Base-by-base conservation (phyloP, 2,797 vertebrate species). In the Chloroceryle inda region DNA sequence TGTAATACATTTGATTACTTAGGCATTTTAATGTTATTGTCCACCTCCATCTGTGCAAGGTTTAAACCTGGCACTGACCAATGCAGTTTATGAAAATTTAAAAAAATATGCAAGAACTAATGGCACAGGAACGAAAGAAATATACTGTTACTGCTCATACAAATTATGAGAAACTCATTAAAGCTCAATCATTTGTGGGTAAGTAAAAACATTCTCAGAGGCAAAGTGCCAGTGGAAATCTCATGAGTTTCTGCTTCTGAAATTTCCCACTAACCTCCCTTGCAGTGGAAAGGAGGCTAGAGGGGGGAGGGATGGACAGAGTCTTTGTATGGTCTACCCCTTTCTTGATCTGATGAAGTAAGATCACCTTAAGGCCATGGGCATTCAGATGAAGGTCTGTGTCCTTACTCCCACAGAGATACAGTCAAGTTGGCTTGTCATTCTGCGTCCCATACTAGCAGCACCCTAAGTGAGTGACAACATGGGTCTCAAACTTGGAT, bases 151-250 rank as follows among this genome's bases (percentile, higher is more conserved):
- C 55, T 76, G 81, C 72, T 81, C 15, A 1, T 56, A 81, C 55
- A 89, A 91, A 86, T 89, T 56, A 78, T 58, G 49, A 96, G 85
- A 96, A 92, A 76, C 66, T 79, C 83, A 94, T 92, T 97, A 92
- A 90, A 92, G 49, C 76, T 94, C 76, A 45, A 3, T 86, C 47
- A 76, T 73, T 85, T 84, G 71, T 50, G 52, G 64, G 22, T 88
- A 92, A 77, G 66, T 45, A 78, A 74, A 92, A 94, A 89, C 78
- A 89, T 86, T 91, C 79, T 94, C 67, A 86, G 87, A 87, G 66
- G 76, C 72, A 84, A 89, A 81, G 15, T 86, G 76, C 67, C 79
- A 92, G 73, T 59, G 58, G 75, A 81, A 85, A 58, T 88, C 82
- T 72, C 59, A 22, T 37, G 73, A 84, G 73, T 88, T 71, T 92